Base-by-base conservation (phyloP, 2,113 vertebrate genomes). In the Labeo rohita region DNA sequence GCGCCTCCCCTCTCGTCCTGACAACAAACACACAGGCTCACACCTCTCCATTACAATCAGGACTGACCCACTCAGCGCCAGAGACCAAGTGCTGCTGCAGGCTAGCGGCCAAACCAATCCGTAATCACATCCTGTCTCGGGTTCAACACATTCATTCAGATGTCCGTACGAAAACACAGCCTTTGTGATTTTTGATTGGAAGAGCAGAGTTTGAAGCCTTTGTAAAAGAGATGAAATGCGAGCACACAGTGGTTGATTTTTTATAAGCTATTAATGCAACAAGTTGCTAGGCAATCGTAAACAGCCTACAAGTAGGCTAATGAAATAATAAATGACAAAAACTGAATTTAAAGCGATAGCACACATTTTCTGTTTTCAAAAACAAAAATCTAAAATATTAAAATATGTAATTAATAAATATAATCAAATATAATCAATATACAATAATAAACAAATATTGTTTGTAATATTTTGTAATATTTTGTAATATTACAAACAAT, bases 1-100 rank as follows among this genome's bases (percentile, higher is more conserved):
- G 61, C 34, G 66, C 78, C 68, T 72, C 47, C 66, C 75, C 82
- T 65, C 76, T 84, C 49, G 52, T 80, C 83, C 85, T 86, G 56
- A 87, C 83, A 84, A 82, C 87, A 88, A 89, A 89, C 87, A 89
- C 73, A 56, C 78, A 47, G 77, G 50, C 80, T 59, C 82, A 63
- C 86, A 88, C 84, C 87, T 84, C 75, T 86, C 79, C 83, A 89
- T 90, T 89, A 88, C 80, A 86, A 90, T 91, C 88, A 87, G 61
- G 13, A n/a, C 52, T 80, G 75, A 80, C 75, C 88, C 59, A 76
- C 86, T 87, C 89, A 61, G 54, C 43, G n/a, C 80, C 74, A 18
- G 18, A 56, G 86, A 85, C 80, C 72, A 77, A 84, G 66, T 86
- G 82, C 79, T 83, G 79, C 80, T 68, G 70, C 79, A 65, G 52